These are phyloP conservation scores for Amphimedon queenslandica DNA, from an alignment of 37 sponge, comb jelly and placozoan species.

Conservation along the genomic window DNA sequence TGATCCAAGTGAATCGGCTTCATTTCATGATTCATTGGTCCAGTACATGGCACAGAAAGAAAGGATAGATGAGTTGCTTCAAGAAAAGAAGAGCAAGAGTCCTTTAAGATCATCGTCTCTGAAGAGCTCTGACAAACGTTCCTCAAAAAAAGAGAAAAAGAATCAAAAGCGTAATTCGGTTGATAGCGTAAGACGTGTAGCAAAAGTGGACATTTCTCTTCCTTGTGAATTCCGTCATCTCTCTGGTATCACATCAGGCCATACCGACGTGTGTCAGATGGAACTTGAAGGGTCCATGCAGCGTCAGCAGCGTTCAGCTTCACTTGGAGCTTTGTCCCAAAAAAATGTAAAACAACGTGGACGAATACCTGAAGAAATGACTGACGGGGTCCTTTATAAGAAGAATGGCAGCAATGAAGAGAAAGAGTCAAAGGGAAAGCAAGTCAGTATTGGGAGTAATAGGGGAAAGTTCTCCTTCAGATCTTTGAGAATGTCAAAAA, in stretches of 20 bases:
- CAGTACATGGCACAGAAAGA: slow-evolving; percentile 6
- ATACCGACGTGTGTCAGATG: not conserved
- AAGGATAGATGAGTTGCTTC: not conserved
- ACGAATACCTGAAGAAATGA: not conserved
- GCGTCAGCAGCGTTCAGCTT: not conserved
- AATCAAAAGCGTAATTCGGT: not conserved
- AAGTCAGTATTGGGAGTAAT: no score
- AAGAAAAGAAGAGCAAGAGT: not conserved
- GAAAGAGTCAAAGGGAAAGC: not conserved
- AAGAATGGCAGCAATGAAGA: not conserved
- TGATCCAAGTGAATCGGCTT: slow-evolving; percentile 3
- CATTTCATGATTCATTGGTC: not conserved
- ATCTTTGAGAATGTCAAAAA: slow-evolving; percentile 1
- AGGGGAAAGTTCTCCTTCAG: not conserved
- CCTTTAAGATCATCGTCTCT: not conserved
- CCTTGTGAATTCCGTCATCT: slow-evolving; percentile 83
- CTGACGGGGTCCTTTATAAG: not conserved
- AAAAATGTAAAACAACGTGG: not conserved
- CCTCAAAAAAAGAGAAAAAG: not conserved
- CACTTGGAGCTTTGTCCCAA: not conserved
- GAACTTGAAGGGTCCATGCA: not conserved
- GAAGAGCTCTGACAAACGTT: not conserved
- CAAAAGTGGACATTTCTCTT: slow-evolving; percentile 66
- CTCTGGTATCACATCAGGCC: not conserved
- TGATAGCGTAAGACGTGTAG: slow-evolving; percentile 10